These are phyloP conservation scores for Octomys mimax DNA, from an alignment of 2,797 vertebrate genomes.

Conservation along the genomic window DNA sequence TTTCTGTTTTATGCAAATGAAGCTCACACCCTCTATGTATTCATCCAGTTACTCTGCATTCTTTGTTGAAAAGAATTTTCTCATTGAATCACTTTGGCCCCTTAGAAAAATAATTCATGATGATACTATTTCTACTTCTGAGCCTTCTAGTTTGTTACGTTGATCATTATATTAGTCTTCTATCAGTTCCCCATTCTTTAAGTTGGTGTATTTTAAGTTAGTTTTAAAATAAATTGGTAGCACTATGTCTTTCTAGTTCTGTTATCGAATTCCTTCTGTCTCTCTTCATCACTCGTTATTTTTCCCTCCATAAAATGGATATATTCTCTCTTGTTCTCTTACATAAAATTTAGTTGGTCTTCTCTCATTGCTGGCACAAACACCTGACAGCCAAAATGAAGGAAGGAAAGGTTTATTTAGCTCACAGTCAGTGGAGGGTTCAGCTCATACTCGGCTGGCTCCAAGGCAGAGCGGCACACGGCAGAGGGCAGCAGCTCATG, in stretches of 20 bases:
- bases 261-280: not conserved
- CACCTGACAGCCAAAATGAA: no score
- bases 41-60: not conserved
- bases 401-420: no score
- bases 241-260: not conserved
- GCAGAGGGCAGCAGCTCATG: no score
- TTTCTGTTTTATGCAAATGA: not conserved
- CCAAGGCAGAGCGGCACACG: no score
- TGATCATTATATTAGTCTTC: not conserved
- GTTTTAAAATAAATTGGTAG: not conserved
- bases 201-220: not conserved
- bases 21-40: not conserved
- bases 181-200: not conserved
- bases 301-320: not conserved
- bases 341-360: no score
- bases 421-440: no score
- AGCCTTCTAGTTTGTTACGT: not conserved
- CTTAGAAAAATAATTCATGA: not conserved
- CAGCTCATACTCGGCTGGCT: no score
- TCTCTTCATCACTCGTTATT: no score
- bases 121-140: not conserved
- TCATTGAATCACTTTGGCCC: not conserved
- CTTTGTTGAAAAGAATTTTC: not conserved
- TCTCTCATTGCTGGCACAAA: no score
- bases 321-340: no score